phyloP scores from a whole-genome alignment of 2,888 invertebrate species.

The Drosophila colorata region DNA sequence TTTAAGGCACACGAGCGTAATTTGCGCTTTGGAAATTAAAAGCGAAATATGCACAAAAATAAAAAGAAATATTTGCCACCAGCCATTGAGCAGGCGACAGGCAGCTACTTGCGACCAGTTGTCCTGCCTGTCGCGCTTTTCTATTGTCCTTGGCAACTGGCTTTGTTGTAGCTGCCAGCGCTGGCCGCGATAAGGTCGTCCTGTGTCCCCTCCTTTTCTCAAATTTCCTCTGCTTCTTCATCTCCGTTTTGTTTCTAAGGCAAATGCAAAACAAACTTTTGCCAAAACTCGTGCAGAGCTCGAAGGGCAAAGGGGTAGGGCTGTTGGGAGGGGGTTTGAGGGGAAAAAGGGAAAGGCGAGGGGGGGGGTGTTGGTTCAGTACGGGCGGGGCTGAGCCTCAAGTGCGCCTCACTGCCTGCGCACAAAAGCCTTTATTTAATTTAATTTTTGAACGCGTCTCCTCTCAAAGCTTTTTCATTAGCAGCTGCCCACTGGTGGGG shows the following conservation, averaged over 20 bases:
- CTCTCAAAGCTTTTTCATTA: slow-evolving; percentile 64
- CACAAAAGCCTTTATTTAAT: slow-evolving; percentile 82
- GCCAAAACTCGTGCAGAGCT: slow-evolving; percentile 40
- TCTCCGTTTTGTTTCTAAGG: slow-evolving; percentile 51
- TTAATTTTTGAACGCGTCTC: slow-evolving; percentile 73
- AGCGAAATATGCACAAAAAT: slow-evolving; percentile 63
- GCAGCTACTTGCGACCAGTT: slow-evolving; percentile 32
- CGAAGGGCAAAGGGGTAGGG: slow-evolving; percentile 13
- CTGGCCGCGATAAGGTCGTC: slow-evolving; percentile 52
- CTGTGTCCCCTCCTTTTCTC: slow-evolving; percentile 2
- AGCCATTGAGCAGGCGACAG: slow-evolving; percentile 31
- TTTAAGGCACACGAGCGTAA: slow-evolving; percentile 72
- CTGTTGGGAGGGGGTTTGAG: neutral
- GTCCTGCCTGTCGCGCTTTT: slow-evolving; percentile 41
- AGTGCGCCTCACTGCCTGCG: slow-evolving; percentile 56
- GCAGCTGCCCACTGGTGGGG: slow-evolving; percentile 25
- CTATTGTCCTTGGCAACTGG: slow-evolving; percentile 63
- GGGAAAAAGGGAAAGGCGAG: too few species aligned
- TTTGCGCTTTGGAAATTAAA: slow-evolving; percentile 72
- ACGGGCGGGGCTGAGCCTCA: slow-evolving; percentile 51
- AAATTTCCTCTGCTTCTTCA: slow-evolving; percentile 9
- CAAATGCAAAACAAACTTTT: slow-evolving; percentile 64
- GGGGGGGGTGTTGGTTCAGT: slow-evolving; percentile 1
- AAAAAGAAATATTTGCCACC: slow-evolving; percentile 51
- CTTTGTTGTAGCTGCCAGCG: slow-evolving; percentile 48